A percentile compares a stretch with the other conserved stretches of the same genome.
phyloP scores from a whole-genome alignment of 2,797 vertebrate genomes.

The Trematomus bernacchii region DNA sequence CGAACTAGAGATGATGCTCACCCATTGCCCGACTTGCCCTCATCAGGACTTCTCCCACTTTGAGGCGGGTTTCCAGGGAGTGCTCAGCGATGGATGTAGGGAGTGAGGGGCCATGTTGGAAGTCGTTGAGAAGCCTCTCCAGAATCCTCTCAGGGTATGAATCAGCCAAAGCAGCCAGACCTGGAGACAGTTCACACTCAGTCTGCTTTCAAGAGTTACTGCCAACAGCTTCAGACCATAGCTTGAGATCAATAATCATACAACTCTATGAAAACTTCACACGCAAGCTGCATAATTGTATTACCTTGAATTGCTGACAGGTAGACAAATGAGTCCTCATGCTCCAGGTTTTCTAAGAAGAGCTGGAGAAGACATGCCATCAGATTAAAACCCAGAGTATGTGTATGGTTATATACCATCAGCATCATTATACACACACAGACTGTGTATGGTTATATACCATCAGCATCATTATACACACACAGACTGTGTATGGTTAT shows the following conservation, averaged over 20 bases:
- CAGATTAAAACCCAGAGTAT: neutral
- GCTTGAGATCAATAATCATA: neutral
- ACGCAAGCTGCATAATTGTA: neutral
- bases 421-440: neutral
- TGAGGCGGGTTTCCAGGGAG: conserved; percentile 89
- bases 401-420: too few species aligned
- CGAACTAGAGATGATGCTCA: conserved; percentile 72
- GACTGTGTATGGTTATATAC: too few species aligned
- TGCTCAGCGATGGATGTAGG: conserved; percentile 54
- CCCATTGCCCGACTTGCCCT: conserved; percentile 90
- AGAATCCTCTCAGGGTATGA: conserved; percentile 89
- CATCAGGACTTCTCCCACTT: conserved; percentile 95
- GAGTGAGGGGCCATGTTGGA: conserved; percentile 61
- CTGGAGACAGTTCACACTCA: conserved; percentile 71
- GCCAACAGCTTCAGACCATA: neutral
- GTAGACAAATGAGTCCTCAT: conserved; percentile 94
- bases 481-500: neutral
- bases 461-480: neutral
- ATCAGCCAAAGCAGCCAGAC: conserved; percentile 88
- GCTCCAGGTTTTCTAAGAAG: conserved; percentile 94
- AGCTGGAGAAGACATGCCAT: conserved; percentile 83
- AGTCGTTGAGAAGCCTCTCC: conserved; percentile 86
- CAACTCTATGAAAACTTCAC: neutral
- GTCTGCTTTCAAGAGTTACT: neutral
- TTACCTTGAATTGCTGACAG: conserved; percentile 98